Evolutionary conservation across 2,888 invertebrate species (phyloP).

Genomic region (Pristionchus arcanus): DNA sequence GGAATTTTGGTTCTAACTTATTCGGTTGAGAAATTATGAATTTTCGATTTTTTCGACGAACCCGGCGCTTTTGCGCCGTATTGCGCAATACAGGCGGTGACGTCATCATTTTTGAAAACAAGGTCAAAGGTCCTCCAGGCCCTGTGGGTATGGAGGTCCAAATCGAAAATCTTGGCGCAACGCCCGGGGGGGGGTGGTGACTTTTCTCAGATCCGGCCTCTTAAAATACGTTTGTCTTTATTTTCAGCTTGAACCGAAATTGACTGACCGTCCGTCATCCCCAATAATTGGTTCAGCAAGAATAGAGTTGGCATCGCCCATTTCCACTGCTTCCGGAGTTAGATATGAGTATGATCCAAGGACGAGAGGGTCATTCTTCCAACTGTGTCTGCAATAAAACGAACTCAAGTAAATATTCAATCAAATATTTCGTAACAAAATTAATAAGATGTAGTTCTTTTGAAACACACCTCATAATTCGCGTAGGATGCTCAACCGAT

Average conservation of each 20-base stretch:
- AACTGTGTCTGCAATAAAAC: not conserved
- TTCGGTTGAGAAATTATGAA: no score
- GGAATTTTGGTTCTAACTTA: no score
- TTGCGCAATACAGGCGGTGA: no score
- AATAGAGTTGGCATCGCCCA: constrained; percentile 31
- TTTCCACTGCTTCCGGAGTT: constrained; percentile 11
- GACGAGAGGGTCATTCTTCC: constrained; percentile 14
- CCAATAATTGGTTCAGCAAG: constrained; percentile 37
- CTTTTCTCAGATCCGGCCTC: no score
- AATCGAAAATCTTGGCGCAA: no score
- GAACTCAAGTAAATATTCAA: not conserved
- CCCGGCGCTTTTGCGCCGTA: no score
- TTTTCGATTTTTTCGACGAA: no score
- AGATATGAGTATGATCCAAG: constrained; percentile 55
- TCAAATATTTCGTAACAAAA: not conserved
- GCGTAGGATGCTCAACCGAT: not conserved
- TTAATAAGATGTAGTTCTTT: not conserved
- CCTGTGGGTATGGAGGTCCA: no score
- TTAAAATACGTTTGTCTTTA: no score
- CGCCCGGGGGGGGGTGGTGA: no score
- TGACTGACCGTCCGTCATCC: not conserved
- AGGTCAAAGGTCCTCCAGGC: no score
- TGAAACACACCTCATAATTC: constrained; percentile 15
- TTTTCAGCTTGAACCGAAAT: not conserved
- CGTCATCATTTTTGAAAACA: no score